Percentiles rank a stretch among this genome's conserved stretches.
phyloP scores from a whole-genome alignment of 2,888 invertebrate genomes.

The Pollenia amentaria region DNA sequence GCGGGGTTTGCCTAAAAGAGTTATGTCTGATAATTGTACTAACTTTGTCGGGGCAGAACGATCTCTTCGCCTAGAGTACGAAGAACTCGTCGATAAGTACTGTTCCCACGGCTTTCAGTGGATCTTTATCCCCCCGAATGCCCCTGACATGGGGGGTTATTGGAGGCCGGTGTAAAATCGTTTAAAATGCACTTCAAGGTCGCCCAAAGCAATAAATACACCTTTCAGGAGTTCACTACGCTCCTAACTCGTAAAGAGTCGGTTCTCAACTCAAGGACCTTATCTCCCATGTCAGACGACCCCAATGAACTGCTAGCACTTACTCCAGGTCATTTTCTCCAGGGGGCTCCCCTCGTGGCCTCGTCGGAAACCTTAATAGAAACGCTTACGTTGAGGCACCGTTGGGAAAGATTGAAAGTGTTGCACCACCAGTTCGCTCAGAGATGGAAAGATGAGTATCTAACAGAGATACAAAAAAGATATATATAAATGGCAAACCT shows the following conservation, averaged over 20 bases:
- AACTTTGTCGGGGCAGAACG: slow-evolving; percentile 58
- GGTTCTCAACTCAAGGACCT: slow-evolving; percentile 52
- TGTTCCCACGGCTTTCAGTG: slow-evolving; percentile 20
- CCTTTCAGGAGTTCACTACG: no score
- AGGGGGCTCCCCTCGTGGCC: background rate
- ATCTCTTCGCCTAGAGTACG: background rate
- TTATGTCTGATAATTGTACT: slow-evolving; percentile 65
- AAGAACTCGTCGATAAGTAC: background rate
- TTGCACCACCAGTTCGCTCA: no score
- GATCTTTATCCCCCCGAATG: slow-evolving; percentile 54
- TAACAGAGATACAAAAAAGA: no score
- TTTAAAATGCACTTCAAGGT: slow-evolving; percentile 60
- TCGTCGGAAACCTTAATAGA: background rate
- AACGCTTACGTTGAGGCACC: background rate
- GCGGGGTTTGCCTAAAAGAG: slow-evolving; percentile 59
- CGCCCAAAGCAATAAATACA: background rate
- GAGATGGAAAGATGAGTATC: no score
- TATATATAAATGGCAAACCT: no score
- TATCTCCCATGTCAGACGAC: background rate
- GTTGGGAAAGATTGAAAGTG: no score
- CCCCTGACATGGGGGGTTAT: slow-evolving; percentile 66
- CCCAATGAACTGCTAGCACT: background rate
- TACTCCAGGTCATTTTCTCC: background rate
- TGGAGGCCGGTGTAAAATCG: slow-evolving; percentile 55
- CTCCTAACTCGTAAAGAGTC: slow-evolving; percentile 65